Percentiles rank a stretch among this genome's conserved stretches.
phyloP scores from a whole-genome alignment of 2,797 vertebrate species.

The Diglossa cyanea region DNA sequence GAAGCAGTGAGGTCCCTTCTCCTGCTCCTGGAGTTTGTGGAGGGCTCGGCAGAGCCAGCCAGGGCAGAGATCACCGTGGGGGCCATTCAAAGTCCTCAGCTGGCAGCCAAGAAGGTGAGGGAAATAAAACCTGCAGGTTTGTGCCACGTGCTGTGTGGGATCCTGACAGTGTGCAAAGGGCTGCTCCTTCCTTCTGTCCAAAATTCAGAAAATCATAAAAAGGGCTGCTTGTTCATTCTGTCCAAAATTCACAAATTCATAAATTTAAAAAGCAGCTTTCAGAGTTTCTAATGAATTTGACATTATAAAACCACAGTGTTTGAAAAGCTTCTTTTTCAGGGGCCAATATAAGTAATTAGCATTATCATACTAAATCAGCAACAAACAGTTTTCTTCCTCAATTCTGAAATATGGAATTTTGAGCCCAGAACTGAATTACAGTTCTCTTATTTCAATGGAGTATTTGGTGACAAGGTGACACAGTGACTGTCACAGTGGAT shows the following conservation, averaged over 20 bases:
- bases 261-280: background rate
- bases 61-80: conserved; percentile 83
- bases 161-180: background rate
- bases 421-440: background rate
- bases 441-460: background rate
- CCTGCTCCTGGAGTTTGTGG: conserved; percentile 77
- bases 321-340: background rate
- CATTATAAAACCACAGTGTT: background rate
- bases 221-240: background rate
- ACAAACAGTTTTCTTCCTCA: background rate
- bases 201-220: background rate
- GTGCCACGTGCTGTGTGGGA: background rate
- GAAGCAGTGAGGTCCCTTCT: conserved; percentile 72
- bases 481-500: accelerated
- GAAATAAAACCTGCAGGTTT: background rate
- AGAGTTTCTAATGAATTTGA: background rate
- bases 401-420: background rate
- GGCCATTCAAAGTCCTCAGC: conserved; percentile 76
- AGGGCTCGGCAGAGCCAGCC: conserved; percentile 65
- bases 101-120: conserved; percentile 82
- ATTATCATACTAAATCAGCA: background rate
- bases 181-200: background rate
- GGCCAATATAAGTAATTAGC: background rate
- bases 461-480: background rate
- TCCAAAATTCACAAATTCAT: background rate